Conservation (phyloP, 2,888 invertebrate genomes). For the Calliopum simillimum region DNA sequence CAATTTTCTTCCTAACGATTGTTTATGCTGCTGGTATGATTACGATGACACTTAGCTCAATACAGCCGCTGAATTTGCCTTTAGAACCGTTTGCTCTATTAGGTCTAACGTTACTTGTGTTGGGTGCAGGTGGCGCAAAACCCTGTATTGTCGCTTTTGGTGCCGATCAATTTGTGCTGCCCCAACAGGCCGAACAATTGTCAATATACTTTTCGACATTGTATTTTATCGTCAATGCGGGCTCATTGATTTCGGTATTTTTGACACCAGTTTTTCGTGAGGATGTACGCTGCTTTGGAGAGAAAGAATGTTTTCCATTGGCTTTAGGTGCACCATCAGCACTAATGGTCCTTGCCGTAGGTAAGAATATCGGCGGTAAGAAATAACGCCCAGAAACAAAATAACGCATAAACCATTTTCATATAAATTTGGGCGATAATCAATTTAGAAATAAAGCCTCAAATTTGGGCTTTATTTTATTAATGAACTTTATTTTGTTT, state of each 20-base stretch:
- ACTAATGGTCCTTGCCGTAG: conserved; percentile 76
- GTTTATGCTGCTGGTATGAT: conserved; percentile 79
- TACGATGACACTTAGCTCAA: conserved; percentile 73
- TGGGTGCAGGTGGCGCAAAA: conserved; percentile 86
- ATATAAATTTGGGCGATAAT: no score
- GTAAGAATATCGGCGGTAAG: no score
- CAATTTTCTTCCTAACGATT: conserved; percentile 78
- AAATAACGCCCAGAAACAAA: no score
- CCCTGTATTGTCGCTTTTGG: conserved; percentile 87
- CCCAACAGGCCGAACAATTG: conserved; percentile 74
- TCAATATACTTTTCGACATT: conserved; percentile 81
- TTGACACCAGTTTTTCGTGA: conserved; percentile 80
- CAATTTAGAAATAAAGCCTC: no score
- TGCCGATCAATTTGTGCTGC: conserved; percentile 80
- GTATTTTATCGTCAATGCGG: conserved; percentile 77
- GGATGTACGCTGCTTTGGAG: conserved; percentile 75
- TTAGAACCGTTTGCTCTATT: conserved; percentile 71
- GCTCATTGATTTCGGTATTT: conserved; percentile 79
- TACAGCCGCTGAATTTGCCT: conserved; percentile 70
- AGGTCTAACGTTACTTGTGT: conserved; percentile 77
- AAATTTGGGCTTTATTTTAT: no score
- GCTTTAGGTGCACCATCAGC: conserved; percentile 84
- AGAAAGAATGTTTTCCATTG: conserved; percentile 76
- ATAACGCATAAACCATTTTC: no score
- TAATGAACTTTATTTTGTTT: conserved; percentile 45